phyloP scores from a whole-genome alignment of 2,888 invertebrate species.

The Galerucella nymphaeae region DNA sequence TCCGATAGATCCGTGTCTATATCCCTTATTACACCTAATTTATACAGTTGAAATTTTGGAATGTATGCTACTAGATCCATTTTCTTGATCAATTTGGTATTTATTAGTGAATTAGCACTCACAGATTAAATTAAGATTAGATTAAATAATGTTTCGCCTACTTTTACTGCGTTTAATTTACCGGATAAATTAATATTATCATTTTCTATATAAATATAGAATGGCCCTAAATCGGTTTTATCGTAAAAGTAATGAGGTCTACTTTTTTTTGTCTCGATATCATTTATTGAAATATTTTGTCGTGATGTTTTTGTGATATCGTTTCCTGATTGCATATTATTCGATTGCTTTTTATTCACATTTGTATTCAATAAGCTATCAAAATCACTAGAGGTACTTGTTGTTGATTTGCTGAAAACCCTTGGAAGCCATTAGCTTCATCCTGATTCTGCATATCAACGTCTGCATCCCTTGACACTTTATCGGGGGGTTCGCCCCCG shows the following conservation, averaged over 20 bases:
- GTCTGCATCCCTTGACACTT: neutral
- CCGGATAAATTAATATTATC: neutral
- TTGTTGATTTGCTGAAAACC: neutral
- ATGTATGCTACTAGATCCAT: neutral
- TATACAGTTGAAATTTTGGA: conserved; percentile 6
- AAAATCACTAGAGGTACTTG: neutral
- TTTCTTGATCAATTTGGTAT: neutral
- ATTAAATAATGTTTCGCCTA: conserved; percentile 2
- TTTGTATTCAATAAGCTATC: neutral
- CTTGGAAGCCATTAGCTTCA: neutral
- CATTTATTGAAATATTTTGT: conserved; percentile 7
- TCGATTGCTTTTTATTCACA: neutral
- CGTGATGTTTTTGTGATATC: neutral
- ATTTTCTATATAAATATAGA: neutral
- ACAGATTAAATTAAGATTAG: neutral
- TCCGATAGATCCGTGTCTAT: conserved; percentile 2
- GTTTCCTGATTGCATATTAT: neutral
- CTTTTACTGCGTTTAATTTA: conserved; percentile 8
- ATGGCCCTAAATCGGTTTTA: conserved; percentile 8
- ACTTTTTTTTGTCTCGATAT: neutral
- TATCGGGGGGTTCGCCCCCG: conserved; percentile 3
- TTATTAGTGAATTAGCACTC: neutral
- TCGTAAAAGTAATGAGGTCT: neutral
- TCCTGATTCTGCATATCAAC: neutral
- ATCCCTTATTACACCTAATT: neutral